Evolutionary conservation across 2,888 invertebrate species (phyloP), one percentile per base, ranked within the genome.

Genomic region (Bellardia bayeri): DNA sequence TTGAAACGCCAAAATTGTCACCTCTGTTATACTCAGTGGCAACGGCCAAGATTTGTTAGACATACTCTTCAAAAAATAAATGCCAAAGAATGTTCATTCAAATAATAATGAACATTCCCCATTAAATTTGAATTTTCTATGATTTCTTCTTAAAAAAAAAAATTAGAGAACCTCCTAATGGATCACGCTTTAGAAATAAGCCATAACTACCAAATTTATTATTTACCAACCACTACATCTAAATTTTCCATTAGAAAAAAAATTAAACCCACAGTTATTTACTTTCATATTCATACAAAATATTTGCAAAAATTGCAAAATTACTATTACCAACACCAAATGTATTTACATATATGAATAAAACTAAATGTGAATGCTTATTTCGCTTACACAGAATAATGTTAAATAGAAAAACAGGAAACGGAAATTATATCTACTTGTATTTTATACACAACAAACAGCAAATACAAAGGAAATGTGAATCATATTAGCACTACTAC

Each of bases 351-450:
- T 23, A 23, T n/a, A 42, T 8, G 2, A 3, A 7, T 5, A 33
- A 63, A 3, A 16, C 2, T 33, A 64, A 75, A 75, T 75, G 11
- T 63, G 64, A 75, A 75, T 75, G n/a, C 51, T 75, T 63, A 63
- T 14, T 51, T 51, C 9, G 49, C 13, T 37, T 16, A 56, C 7
- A 63, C 23, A 45, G n/a, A 33, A 45, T 45, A 45, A 11, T 11
- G 4, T 61, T 61, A 33, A 58, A 58, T 40, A 76, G 37, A 33
- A 51, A 63, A 66, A 82, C 16, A 63, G 83, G 49, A 63, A 45
- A 69, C 49, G 69, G 56, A 64, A 54, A 78, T 72, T 5, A 68
- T 68, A 82, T 68, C 14, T 80, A 51, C 45, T 75, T 54, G 68
- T 51, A 63, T 75, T 42, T 68, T 42, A 61, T 61, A 14, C 30